Base-by-base conservation (phyloP, 2,888 invertebrate species). In the Morinoia aosen region DNA sequence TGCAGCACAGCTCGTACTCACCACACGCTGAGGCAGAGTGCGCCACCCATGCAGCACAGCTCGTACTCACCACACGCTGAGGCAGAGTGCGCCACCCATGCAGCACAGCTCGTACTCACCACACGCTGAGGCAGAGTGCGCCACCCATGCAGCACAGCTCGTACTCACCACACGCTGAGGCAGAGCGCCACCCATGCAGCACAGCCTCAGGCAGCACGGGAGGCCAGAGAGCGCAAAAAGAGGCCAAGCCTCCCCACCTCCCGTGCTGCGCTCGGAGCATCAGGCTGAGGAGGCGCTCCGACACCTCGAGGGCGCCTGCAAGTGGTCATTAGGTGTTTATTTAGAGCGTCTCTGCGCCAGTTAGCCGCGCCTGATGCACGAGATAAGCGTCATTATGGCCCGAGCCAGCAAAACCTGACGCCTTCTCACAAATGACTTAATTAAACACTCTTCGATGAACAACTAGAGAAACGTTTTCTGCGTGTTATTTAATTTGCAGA, bases 301-400 rank as follows among this genome's bases (percentile, higher is more conserved):
- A 57, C 93, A 93, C 93, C 93, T 93, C 57, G 48, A 93, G 93
- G 16, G 57, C 93, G 33, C n/a, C 93, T 93, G 48, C 33, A 93
- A 93, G 93, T 25, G 93, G 93, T 93, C 93, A 93, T 93, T 93
- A 93, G 93, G 93, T 93, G 57, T 93, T 93, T 93, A 93, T 93
- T 93, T 93, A 93, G 57, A 57, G 57, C 93, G 93, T 57, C 93
- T 48, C n/a, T 93, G 16, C 93, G 93, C 93, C 93, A 93, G 25
- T 93, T 93, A 93, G 93, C 93, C 57, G 56, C 93, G 93, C 93
- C 93, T 57, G 93, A 93, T 93, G 57, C 57, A 93, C 93, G 48
- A 93, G 93, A 93, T 93, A 93, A 93, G 93, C 57, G 57, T 93
- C 56, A 93, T 93, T 93, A 93, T 57, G 93, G 57, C 40, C 93